These are phyloP conservation scores for Scaptomyza parva DNA, from an alignment of 2,888 invertebrate genomes.

Conservation along the genomic window DNA sequence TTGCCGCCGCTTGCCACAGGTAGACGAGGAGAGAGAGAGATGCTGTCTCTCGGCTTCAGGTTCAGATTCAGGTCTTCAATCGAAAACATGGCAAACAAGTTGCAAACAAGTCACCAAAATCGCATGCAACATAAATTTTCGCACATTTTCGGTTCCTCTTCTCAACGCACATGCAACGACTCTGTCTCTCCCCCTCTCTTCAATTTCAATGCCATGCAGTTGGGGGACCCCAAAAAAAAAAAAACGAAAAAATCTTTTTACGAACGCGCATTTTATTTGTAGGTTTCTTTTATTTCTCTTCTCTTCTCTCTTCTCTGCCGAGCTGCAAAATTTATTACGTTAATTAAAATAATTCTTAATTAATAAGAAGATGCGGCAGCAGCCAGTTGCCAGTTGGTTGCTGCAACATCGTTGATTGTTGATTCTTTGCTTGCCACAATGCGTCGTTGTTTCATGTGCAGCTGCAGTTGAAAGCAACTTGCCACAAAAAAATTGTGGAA, in stretches of 20 bases:
- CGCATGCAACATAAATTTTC: slow-evolving; percentile 83
- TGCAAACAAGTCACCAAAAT: slow-evolving; percentile 80
- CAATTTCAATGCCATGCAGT: slow-evolving; percentile 30
- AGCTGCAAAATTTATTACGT: slow-evolving; percentile 83
- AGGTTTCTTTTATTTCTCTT: slow-evolving; percentile 6
- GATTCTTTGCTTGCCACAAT: slow-evolving; percentile 33
- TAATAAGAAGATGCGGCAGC: slow-evolving; percentile 80
- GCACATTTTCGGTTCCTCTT: slow-evolving; percentile 70
- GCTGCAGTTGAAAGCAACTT: slow-evolving; percentile 19
- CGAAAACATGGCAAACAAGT: slow-evolving; percentile 74
- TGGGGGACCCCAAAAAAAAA: slow-evolving; percentile 28
- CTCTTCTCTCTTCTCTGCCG: slow-evolving; percentile 42
- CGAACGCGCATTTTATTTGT: slow-evolving; percentile 45
- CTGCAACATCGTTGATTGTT: slow-evolving; percentile 26
- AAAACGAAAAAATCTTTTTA: slow-evolving; percentile 17
- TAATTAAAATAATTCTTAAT: slow-evolving; percentile 85
- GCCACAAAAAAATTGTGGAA: not conserved
- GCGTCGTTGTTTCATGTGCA: slow-evolving; percentile 43
- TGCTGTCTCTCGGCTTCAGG: too few species aligned
- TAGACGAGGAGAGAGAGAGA: too few species aligned
- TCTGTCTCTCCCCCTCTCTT: slow-evolving; percentile 7
- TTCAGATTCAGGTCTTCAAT: slow-evolving; percentile 30
- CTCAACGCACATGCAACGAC: slow-evolving; percentile 55
- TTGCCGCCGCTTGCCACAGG: slow-evolving; percentile 14
- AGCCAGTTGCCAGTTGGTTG: slow-evolving; percentile 5